Percentiles rank a stretch among this genome's conserved stretches.
These are phyloP conservation scores for Hemiprocne comata DNA, from an alignment of 2,113 vertebrate genomes.

Conservation along the genomic window DNA sequence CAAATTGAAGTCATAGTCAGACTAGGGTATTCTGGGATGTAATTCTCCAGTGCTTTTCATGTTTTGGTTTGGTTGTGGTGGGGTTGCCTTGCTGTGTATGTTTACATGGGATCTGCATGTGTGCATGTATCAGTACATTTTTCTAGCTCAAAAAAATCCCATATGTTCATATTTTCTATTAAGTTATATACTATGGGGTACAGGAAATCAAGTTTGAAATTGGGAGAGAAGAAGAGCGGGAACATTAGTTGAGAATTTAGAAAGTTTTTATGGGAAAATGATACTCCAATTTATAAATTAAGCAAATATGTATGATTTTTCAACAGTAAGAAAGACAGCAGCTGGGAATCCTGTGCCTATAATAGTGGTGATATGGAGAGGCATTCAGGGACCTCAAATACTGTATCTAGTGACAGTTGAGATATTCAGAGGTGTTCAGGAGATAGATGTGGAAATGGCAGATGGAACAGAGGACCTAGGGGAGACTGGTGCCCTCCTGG, in stretches of 20 bases:
- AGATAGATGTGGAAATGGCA: not conserved
- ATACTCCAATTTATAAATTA: not conserved
- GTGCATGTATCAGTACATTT: not conserved
- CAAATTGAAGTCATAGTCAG: not conserved
- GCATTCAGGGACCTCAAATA: not conserved
- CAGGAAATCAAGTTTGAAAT: not conserved
- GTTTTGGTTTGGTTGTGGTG: not conserved
- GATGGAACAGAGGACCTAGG: not conserved
- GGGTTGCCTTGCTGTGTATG: not conserved
- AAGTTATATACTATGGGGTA: too few relatives aligned
- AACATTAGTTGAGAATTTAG: not conserved
- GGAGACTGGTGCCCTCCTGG: not conserved
- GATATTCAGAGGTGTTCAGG: not conserved
- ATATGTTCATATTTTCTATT: not conserved
- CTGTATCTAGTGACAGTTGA: not conserved
- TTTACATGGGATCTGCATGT: not conserved
- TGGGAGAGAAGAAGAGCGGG: not conserved
- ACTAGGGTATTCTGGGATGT: not conserved
- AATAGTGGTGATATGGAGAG: too few relatives aligned
- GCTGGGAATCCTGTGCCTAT: not conserved
- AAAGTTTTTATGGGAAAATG: not conserved
- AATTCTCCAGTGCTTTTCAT: too few relatives aligned
- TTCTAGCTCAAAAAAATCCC: fast-evolving
- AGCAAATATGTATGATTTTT: not conserved
- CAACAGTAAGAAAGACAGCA: not conserved